Evolutionary conservation across 1,140 invertebrate genomes (phyloP).

Genomic region (Macrocentrus cingulum): DNA sequence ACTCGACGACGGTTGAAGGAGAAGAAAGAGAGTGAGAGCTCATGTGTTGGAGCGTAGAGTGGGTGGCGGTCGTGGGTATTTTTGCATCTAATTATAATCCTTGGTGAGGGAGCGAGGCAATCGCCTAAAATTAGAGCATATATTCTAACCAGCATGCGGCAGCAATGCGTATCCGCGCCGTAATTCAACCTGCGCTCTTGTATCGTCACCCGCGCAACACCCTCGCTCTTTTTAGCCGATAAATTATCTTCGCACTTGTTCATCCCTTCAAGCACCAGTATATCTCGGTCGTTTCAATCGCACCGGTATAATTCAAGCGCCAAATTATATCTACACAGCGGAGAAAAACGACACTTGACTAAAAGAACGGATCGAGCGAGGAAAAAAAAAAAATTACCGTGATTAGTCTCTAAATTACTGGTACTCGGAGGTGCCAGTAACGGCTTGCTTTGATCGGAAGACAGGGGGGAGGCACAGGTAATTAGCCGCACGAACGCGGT

Average conservation of each 20-base stretch:
- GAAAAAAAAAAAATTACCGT: constrained; percentile 25
- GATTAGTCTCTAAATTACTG: constrained; percentile 30
- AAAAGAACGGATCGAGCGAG: not conserved
- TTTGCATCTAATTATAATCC: constrained; percentile 60
- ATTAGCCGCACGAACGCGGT: constrained; percentile 34
- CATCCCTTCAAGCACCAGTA: not conserved
- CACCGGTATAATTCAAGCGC: constrained; percentile 22
- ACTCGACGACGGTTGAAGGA: not conserved
- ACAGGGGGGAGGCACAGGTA: constrained; percentile 27
- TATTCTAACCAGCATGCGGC: constrained; percentile 51
- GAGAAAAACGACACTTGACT: constrained; percentile 15
- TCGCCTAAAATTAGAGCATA: constrained; percentile 59
- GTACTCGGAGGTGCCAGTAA: constrained; percentile 30
- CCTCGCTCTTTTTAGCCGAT: too few species aligned
- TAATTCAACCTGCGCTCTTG: too few species aligned
- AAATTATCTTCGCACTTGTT: not conserved
- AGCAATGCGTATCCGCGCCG: too few species aligned
- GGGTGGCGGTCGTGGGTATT: constrained; percentile 52
- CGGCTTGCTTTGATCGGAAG: constrained; percentile 31
- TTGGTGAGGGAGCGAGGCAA: constrained; percentile 57
- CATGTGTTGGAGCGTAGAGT: constrained; percentile 36
- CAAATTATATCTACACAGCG: too few species aligned
- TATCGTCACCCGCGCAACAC: too few species aligned
- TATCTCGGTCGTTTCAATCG: constrained; percentile 19
- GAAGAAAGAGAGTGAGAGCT: not conserved